phyloP scores from a whole-genome alignment of 2,888 invertebrate genomes.

The Heliconius charithonia region DNA sequence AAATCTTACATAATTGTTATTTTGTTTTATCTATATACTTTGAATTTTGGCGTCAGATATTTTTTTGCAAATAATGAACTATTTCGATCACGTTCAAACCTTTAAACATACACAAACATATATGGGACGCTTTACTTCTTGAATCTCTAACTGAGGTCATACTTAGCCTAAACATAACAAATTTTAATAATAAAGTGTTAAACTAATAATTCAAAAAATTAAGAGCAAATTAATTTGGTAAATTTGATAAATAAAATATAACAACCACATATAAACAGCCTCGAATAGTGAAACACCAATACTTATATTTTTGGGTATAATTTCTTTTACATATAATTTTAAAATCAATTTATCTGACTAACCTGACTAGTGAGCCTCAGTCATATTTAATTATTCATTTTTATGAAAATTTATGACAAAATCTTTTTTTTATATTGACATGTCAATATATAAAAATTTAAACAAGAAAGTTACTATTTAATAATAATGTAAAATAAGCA shows the following conservation, averaged over 20 bases:
- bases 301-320: slow-evolving; percentile 29
- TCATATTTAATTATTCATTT: slow-evolving; percentile 20
- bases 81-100: background rate
- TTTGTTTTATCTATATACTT: background rate
- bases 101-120: background rate
- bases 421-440: background rate
- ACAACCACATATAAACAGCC: slow-evolving; percentile 39
- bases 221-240: slow-evolving; percentile 33
- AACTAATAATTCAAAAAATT: background rate
- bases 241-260: slow-evolving; percentile 23
- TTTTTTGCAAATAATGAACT: background rate
- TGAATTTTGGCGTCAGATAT: background rate
- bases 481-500: background rate
- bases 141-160: background rate
- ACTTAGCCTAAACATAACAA: background rate
- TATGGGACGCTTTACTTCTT: background rate
- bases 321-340: slow-evolving; percentile 23
- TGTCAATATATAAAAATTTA: background rate
- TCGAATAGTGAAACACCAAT: slow-evolving; percentile 18
- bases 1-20: too few relatives aligned
- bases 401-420: background rate
- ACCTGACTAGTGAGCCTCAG: slow-evolving; percentile 45
- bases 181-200: background rate
- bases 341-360: slow-evolving; percentile 12
- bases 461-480: background rate